phyloP scores from a whole-genome alignment of 2,888 invertebrate genomes.

The Dione juno region DNA sequence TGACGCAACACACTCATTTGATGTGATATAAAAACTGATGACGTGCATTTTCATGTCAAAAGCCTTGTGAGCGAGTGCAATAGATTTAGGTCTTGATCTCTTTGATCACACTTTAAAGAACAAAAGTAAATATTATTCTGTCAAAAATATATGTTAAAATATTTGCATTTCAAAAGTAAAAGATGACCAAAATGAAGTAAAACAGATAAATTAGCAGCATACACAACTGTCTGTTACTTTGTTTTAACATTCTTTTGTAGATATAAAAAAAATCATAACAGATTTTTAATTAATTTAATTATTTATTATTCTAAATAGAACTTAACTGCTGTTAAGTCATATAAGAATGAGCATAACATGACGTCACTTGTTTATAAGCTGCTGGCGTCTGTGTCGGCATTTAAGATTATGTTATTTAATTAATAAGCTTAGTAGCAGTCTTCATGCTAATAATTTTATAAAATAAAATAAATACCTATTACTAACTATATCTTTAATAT shows the following conservation, averaged over 20 bases:
- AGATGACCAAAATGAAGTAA: background rate
- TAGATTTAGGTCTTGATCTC: conserved; percentile 28
- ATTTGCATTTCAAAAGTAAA: background rate
- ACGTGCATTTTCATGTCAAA: conserved; percentile 26
- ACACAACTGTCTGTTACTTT: background rate
- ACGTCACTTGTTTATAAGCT: conserved; percentile 15
- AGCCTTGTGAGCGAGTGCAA: conserved; percentile 31
- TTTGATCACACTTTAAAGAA: conserved; percentile 13
- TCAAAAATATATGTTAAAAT: background rate
- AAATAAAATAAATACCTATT: no score
- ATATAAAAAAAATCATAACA: background rate
- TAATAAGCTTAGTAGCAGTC: background rate
- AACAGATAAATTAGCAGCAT: background rate
- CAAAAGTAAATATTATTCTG: background rate
- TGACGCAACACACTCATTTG: background rate
- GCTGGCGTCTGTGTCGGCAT: background rate
- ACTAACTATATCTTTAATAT: no score
- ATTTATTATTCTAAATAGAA: background rate
- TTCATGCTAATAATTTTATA: no score
- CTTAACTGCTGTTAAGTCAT: background rate
- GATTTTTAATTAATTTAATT: no score
- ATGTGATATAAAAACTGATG: conserved; percentile 30
- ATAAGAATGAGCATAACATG: background rate
- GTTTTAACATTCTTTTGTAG: background rate
- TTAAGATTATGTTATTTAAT: background rate